Evolutionary conservation across 2,113 vertebrate genomes (phyloP).

Genomic region (Brachypteracias leptosomus): DNA sequence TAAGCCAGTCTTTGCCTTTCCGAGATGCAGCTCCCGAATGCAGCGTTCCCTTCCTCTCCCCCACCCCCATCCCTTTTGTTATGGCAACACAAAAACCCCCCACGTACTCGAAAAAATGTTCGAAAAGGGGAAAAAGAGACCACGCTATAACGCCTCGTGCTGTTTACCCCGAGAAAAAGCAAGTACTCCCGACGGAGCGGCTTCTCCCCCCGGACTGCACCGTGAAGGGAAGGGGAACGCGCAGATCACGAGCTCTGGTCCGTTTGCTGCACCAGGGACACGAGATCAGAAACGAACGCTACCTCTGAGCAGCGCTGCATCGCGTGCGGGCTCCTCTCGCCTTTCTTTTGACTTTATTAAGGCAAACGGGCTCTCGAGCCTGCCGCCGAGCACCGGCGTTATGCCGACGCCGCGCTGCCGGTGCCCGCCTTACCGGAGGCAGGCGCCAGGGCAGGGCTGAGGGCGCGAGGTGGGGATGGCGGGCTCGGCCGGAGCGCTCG

Average conservation of each 20-base stretch:
- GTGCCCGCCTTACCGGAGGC: not conserved
- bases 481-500: not conserved
- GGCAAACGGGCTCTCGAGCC: not conserved
- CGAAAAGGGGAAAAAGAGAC: not conserved
- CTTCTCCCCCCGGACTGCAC: constrained; percentile 7
- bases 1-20: not conserved
- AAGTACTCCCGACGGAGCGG: constrained; percentile 4
- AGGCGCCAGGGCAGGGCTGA: not conserved
- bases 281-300: not conserved
- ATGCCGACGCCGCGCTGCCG: not conserved
- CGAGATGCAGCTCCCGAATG: not conserved
- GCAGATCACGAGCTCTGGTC: not conserved
- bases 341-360: not conserved
- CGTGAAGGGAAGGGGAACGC: not conserved
- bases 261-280: not conserved
- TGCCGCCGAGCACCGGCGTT: not conserved
- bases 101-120: not conserved
- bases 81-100: not conserved
- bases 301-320: constrained; percentile 36
- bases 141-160: not conserved
- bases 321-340: not conserved
- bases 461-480: not conserved
- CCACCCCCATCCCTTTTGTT: constrained; percentile 46
- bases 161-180: not conserved
- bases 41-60: not conserved